Conservation (phyloP, 2,888 invertebrate genomes). For the Synergus umbraculus region DNA sequence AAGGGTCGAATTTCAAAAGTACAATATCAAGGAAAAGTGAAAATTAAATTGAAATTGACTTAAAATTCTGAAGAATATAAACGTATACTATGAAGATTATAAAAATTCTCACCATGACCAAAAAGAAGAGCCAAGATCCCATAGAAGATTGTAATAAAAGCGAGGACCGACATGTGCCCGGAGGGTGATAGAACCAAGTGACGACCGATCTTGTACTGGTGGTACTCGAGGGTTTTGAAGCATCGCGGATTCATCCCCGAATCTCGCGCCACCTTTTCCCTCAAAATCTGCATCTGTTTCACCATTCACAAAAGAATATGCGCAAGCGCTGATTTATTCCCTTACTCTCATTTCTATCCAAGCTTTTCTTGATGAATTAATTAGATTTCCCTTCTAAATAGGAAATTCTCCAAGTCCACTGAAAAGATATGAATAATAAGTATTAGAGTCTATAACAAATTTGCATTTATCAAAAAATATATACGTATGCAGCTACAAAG, state of each 20-base stretch:
- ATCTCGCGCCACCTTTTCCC: constrained; percentile 63
- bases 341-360: neutral
- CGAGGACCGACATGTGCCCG: constrained; percentile 61
- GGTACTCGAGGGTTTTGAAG: constrained; percentile 58
- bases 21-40: neutral
- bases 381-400: constrained; percentile 5
- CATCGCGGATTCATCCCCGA: constrained; percentile 63
- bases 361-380: constrained; percentile 23
- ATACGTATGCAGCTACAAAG: neutral
- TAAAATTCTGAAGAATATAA: constrained; percentile 5
- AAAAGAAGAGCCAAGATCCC: constrained; percentile 58
- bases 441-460: too few relatives aligned
- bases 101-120: constrained; percentile 55
- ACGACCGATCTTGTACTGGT: constrained; percentile 61
- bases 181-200: constrained; percentile 55
- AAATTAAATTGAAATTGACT: neutral
- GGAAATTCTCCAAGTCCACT: constrained; percentile 1
- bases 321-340: constrained; percentile 60
- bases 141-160: constrained; percentile 54
- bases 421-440: neutral
- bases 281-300: constrained; percentile 34
- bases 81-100: neutral
- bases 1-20: too few relatives aligned
- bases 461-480: too few relatives aligned
- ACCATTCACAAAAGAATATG: constrained; percentile 55